Percentiles rank a stretch among this genome's conserved stretches.
Evolutionary conservation across 2,113 vertebrate genomes (phyloP).

Genomic region (Mohoua ochrocephala): DNA sequence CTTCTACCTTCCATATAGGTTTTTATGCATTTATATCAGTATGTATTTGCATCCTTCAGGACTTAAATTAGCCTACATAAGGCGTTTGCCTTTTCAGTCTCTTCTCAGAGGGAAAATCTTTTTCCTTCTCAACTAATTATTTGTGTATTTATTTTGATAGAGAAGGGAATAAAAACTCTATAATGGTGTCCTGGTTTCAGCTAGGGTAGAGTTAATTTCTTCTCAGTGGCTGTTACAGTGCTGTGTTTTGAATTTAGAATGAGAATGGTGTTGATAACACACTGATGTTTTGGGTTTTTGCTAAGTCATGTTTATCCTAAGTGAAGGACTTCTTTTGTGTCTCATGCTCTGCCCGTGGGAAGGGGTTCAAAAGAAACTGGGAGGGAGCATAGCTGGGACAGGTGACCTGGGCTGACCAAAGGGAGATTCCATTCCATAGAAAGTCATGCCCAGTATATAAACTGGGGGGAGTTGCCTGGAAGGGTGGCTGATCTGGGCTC

Average conservation of each 20-base stretch:
- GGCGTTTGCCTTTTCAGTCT: not conserved
- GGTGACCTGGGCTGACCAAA: not conserved
- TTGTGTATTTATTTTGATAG: not conserved
- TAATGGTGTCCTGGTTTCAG: not conserved
- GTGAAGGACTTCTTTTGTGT: not conserved
- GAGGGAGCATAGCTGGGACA: not conserved
- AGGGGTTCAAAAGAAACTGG: not conserved
- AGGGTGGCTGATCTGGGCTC: not conserved
- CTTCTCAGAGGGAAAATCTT: not conserved
- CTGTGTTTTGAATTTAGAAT: not conserved
- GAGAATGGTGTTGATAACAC: not conserved
- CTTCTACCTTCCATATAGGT: not conserved
- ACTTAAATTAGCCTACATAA: not conserved
- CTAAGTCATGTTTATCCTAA: rapidly evolving
- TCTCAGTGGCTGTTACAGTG: not conserved
- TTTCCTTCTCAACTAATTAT: not conserved
- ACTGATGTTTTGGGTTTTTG: not conserved
- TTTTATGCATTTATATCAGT: not conserved
- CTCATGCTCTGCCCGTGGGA: not conserved
- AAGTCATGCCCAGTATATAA: not conserved
- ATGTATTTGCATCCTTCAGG: not conserved
- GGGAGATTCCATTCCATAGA: not conserved
- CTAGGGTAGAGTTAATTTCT: not conserved
- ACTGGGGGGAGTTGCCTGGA: not conserved
- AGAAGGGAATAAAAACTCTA: not conserved